Evolutionary conservation across 2,113 vertebrate genomes (phyloP), one percentile per base, ranked within the genome.

Genomic region (Varanus komodoensis): DNA sequence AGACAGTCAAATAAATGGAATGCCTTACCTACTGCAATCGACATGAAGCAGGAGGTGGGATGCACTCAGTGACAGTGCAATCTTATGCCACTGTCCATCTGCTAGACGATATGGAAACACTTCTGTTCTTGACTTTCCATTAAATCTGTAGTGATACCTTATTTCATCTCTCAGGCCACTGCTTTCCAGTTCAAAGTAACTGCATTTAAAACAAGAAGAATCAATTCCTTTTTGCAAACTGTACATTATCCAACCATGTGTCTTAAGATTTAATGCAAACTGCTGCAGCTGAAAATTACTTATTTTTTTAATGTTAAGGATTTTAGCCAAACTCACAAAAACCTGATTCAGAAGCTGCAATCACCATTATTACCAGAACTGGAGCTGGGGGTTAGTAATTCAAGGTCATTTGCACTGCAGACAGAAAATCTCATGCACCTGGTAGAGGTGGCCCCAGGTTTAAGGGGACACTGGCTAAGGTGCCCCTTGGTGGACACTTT

Each of bases 131-230:
- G 97, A 97, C 95, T 97, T 98, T 87, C 98, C 99, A 0, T 97
- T 95, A 90, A 97, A 98, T 82, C 98, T 98, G 94, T 99, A 99
- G 96, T 98, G 98, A 84, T 98, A 99, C 73, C 99, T 97, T 82
- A 99, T 97, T 96, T 99, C 98, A 91, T 99, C 99, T 87, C 98
- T 96, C 90, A 98, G 96, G 12, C 99, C 98, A 0, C 98, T 99
- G 98, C 98, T 99, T 96, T 99, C 99, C 97, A 99, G 95, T 95
- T 99, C 99, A 96, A 99, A 99, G 95, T 98, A 99, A 95, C 99
- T 99, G 97, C 29, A 85, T 8, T 17, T 5, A 91, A 96, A 97
- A 94, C 9, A 92, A 87, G 12, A 90, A 89, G 27, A 91, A 85
- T 78, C 61, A 91, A 69, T 52, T 93, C 67, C 12, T 34, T 61